Percentiles rank a stretch among this genome's conserved stretches.
Evolutionary conservation across 2,888 invertebrate species (phyloP).

Genomic region (Drosophila pegasa): DNA sequence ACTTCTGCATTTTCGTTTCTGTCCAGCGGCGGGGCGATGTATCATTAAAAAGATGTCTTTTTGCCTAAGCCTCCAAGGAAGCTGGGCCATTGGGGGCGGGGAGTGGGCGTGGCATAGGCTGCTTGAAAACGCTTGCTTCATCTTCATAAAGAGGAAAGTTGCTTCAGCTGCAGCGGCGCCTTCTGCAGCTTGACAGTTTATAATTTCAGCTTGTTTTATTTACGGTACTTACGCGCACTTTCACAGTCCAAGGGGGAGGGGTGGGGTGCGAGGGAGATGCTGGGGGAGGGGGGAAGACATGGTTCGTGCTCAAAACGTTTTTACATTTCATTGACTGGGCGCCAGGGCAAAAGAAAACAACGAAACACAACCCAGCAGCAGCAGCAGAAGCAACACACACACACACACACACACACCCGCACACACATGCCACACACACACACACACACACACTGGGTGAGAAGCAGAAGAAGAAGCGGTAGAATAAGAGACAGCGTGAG

Average conservation of each 20-base stretch:
- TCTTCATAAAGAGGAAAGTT: slow-evolving; percentile 28
- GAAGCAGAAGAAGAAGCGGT: slow-evolving; percentile 20
- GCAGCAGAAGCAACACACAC: slow-evolving; percentile 7
- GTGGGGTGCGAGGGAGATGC: neutral
- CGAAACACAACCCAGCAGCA: slow-evolving; percentile 27
- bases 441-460: slow-evolving; percentile 27
- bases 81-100: neutral
- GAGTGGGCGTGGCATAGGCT: slow-evolving; percentile 4
- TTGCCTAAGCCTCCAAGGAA: slow-evolving; percentile 16
- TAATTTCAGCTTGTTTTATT: slow-evolving; percentile 73
- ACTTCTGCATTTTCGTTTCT: slow-evolving; percentile 49
- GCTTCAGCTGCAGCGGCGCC: slow-evolving; percentile 15
- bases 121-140: slow-evolving; percentile 32
- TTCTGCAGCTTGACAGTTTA: slow-evolving; percentile 45
- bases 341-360: slow-evolving; percentile 50
- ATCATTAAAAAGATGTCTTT: slow-evolving; percentile 67
- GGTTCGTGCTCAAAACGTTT: slow-evolving; percentile 79
- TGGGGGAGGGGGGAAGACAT: slow-evolving; percentile 39
- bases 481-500: slow-evolving; percentile 26
- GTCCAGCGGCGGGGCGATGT: slow-evolving; percentile 45
- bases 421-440: slow-evolving; percentile 45
- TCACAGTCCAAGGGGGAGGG: slow-evolving; percentile 8
- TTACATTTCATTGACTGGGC: slow-evolving; percentile 75
- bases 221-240: slow-evolving; percentile 72
- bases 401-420: slow-evolving; percentile 17